These are phyloP conservation scores for Grallaria varia DNA, from an alignment of 2,113 vertebrate genomes.

Conservation along the genomic window DNA sequence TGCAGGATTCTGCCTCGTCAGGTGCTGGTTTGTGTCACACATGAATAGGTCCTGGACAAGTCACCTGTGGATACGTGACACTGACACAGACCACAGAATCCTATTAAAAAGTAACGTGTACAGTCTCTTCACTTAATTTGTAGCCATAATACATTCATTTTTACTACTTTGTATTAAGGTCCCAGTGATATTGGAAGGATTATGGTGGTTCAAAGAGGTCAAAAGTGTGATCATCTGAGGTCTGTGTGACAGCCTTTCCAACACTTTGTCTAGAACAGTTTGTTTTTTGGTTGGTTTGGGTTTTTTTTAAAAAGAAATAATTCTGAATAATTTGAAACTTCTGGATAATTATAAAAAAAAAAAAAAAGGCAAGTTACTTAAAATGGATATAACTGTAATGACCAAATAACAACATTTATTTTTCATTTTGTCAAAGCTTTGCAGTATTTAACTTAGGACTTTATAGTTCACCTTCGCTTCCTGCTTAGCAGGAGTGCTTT, in stretches of 20 bases:
- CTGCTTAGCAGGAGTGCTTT: neutral
- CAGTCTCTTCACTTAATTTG: neutral
- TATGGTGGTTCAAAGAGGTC: neutral
- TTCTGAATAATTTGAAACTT: neutral
- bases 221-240: neutral
- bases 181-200: neutral
- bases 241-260: neutral
- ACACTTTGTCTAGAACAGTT: neutral
- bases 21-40: neutral
- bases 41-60: neutral
- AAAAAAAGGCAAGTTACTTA: neutral
- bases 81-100: neutral
- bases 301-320: neutral
- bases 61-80: neutral
- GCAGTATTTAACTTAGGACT: neutral
- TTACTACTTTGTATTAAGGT: neutral
- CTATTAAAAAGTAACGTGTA: neutral
- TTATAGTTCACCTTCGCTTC: neutral
- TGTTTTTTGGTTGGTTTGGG: too few relatives aligned
- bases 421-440: neutral
- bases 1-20: neutral
- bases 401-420: neutral
- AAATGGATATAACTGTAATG: neutral
- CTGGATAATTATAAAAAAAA: neutral
- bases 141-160: neutral